These are phyloP conservation scores for Melanogrammus aeglefinus DNA, from an alignment of 2,797 vertebrate species.

Conservation along the genomic window DNA sequence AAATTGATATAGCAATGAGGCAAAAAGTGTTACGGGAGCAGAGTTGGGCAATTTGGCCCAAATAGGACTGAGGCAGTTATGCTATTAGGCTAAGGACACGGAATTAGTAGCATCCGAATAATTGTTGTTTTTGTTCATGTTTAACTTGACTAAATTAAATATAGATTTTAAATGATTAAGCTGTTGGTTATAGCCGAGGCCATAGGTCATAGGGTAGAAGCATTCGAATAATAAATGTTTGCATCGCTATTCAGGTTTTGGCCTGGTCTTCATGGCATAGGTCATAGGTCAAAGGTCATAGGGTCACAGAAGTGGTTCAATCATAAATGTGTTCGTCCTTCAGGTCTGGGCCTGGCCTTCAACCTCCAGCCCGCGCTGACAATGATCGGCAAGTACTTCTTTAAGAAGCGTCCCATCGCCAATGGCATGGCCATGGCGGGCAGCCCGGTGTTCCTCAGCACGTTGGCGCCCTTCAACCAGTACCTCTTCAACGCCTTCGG, in stretches of 20 bases:
- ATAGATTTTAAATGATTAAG: background rate
- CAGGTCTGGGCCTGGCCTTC: conserved; percentile 93
- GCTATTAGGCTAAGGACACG: too few species aligned
- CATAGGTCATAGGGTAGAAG: background rate
- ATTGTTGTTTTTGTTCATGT: background rate
- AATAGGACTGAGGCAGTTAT: too few species aligned
- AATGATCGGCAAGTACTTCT: conserved; percentile 96
- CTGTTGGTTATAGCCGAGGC: background rate
- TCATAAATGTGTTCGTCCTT: background rate
- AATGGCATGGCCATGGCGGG: conserved; percentile 96
- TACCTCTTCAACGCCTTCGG: conserved; percentile 90
- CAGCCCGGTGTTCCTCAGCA: conserved; percentile 95
- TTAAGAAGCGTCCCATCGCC: conserved; percentile 88
- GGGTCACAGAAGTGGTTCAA: background rate
- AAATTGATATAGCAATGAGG: too few species aligned
- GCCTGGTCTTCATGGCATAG: conserved; percentile 82
- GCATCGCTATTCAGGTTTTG: too few species aligned
- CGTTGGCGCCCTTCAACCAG: conserved; percentile 93
- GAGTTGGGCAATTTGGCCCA: too few species aligned
- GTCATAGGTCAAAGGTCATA: too few species aligned
- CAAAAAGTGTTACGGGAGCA: too few species aligned
- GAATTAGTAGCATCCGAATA: background rate
- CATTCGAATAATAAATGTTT: too few species aligned
- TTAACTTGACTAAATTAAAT: background rate
- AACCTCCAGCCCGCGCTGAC: conserved; percentile 95